Evolutionary conservation across 2,888 invertebrate genomes (phyloP), one percentile per base, ranked within the genome.

Genomic region (Spodoptera picta): DNA sequence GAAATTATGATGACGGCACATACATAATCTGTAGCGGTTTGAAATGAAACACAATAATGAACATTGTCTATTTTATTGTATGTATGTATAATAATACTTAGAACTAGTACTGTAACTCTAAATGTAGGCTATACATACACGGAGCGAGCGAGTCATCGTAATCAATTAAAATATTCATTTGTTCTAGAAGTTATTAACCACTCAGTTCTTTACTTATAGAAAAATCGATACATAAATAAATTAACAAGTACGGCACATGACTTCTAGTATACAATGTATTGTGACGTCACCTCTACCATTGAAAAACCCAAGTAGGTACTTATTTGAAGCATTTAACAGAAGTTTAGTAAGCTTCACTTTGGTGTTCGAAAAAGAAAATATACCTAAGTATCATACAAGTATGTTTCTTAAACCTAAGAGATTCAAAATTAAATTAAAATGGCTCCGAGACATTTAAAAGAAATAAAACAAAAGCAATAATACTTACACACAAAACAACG

Each of bases 51-150:
- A 67, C 77, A 60, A 46, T 14, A 70, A 23, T 87, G 91, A 94
- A 93, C 93, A 93, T 92, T 92, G 91, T 90, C 92, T 94, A 93
- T 93, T 91, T 91, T 92, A 92, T 91, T 91, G 88, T 91, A 90
- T 89, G 87, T 90, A 90, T 90, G 84, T 91, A 89, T 91, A 84
- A 82, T 91, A 92, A 91, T 90, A 89, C 92, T 92, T 93, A 91
- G 50, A 65, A 60, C 80, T 87, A 85, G 76, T 65, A 78, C 81
- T 80, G 84, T 87, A 87, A 86, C 79, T 83, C 84, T 88, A 87
- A 77, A 72, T 80, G 76, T 81, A 81, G 83, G 86, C 88, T 89
- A 86, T 87, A 89, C 83, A 68, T 77, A 79, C 73, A 83, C 73
- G 81, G 82, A 61, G 82, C 86, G 84, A 85, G 82, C 82, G 77